phyloP scores from a whole-genome alignment of 1,140 invertebrate species.

The Aphelinus certus region DNA sequence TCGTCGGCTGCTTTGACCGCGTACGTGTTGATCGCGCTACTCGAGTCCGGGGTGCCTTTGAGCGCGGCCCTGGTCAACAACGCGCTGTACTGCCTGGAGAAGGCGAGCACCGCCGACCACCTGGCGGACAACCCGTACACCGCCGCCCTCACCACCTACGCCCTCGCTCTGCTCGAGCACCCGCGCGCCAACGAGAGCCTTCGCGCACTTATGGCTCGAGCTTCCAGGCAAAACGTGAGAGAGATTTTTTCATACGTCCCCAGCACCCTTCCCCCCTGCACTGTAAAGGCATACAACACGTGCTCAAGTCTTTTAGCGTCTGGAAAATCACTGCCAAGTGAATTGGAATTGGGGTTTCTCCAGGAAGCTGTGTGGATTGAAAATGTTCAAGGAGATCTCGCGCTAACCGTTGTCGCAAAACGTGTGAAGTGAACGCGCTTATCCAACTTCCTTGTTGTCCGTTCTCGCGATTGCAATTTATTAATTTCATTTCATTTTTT shows the following conservation, averaged over 20 bases:
- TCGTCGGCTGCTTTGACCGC: slow-evolving; percentile 72
- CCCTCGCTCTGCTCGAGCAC: slow-evolving; percentile 68
- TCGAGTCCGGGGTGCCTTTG: slow-evolving; percentile 68
- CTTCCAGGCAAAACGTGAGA: slow-evolving; percentile 54
- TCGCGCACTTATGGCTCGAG: slow-evolving; percentile 48
- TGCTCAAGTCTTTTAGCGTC: background rate
- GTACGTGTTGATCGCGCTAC: slow-evolving; percentile 73
- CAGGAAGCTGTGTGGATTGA: too few species aligned
- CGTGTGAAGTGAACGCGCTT: too few species aligned
- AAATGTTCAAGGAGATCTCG: too few species aligned
- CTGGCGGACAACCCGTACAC: slow-evolving; percentile 63
- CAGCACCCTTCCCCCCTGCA: background rate
- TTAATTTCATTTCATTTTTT: too few species aligned
- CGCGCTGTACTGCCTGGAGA: slow-evolving; percentile 70
- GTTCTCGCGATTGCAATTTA: too few species aligned
- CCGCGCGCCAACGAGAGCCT: slow-evolving; percentile 55
- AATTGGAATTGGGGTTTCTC: too few species aligned
- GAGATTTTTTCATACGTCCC: background rate
- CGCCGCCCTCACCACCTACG: slow-evolving; percentile 69
- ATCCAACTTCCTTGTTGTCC: too few species aligned
- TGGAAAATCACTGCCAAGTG: too few species aligned
- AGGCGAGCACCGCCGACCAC: slow-evolving; percentile 43
- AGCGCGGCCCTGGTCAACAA: slow-evolving; percentile 62
- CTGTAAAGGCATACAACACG: background rate
- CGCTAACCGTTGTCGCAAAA: too few species aligned